Conservation (phyloP, 2,797 vertebrate species). For the Capromys pilorides region DNA sequence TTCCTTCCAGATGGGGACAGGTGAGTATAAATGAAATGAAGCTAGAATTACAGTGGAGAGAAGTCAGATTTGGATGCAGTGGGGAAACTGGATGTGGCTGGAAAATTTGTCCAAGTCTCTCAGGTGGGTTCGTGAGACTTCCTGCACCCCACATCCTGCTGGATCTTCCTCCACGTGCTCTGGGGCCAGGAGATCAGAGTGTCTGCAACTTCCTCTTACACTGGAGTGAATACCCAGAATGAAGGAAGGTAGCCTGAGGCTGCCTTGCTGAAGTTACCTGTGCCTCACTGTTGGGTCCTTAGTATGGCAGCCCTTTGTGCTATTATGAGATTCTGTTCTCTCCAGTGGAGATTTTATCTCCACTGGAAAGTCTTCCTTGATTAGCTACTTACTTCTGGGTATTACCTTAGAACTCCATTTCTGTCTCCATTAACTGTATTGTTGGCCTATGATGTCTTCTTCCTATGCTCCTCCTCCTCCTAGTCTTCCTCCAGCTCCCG, state of each 20-base stretch:
- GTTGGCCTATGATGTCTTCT: neutral
- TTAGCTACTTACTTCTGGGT: neutral
- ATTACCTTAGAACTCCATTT: neutral
- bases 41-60: constrained; percentile 69
- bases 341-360: neutral
- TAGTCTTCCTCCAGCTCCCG: neutral
- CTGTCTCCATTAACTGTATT: neutral
- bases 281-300: neutral
- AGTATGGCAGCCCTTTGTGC: neutral
- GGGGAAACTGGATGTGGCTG: neutral
- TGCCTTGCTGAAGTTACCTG: too few species aligned
- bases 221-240: neutral
- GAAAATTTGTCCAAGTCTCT: neutral
- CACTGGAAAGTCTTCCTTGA: neutral
- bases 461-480: neutral
- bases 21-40: constrained; percentile 76
- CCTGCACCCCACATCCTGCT: neutral
- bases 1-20: constrained; percentile 70
- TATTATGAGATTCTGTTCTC: neutral
- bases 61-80: neutral
- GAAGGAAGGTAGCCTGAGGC: neutral
- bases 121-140: neutral
- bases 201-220: neutral
- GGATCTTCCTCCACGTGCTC: neutral
- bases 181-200: neutral